Conservation (phyloP, 1,140 invertebrate species). For the Bicyclus anynana region DNA sequence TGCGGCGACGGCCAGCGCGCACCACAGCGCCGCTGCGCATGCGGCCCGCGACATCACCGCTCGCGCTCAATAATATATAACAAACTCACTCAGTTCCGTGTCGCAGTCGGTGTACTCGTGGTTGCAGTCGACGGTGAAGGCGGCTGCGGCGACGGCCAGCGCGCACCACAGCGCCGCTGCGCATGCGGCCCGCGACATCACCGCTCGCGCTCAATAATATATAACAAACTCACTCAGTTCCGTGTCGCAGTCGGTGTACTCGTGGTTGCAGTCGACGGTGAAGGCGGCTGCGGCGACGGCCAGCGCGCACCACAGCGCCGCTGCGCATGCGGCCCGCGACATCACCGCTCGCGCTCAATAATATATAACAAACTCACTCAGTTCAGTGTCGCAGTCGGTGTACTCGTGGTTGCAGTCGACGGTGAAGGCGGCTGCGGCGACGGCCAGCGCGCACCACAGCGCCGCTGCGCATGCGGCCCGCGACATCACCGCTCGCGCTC, state of each 20-base stretch:
- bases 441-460: conserved; percentile 46
- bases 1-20: conserved; percentile 22
- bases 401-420: conserved; percentile 71
- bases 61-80: neutral
- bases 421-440: conserved; percentile 47
- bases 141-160: conserved; percentile 33
- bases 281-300: conserved; percentile 40
- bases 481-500: conserved; percentile 25
- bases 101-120: conserved; percentile 69
- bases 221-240: conserved; percentile 51
- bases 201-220: too few relatives aligned
- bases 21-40: too few relatives aligned
- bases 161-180: conserved; percentile 52
- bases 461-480: conserved; percentile 38
- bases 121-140: conserved; percentile 68
- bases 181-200: conserved; percentile 40
- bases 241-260: conserved; percentile 66
- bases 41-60: too few relatives aligned
- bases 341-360: neutral
- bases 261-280: conserved; percentile 68
- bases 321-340: too few relatives aligned
- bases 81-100: too few relatives aligned
- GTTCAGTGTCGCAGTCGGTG: conserved; percentile 63
- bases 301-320: too few relatives aligned
- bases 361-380: conserved; percentile 41